Percentiles rank a stretch among this genome's conserved stretches.
Evolutionary conservation across 1,140 invertebrate species (phyloP).

Genomic region (Platyscapa corneri): DNA sequence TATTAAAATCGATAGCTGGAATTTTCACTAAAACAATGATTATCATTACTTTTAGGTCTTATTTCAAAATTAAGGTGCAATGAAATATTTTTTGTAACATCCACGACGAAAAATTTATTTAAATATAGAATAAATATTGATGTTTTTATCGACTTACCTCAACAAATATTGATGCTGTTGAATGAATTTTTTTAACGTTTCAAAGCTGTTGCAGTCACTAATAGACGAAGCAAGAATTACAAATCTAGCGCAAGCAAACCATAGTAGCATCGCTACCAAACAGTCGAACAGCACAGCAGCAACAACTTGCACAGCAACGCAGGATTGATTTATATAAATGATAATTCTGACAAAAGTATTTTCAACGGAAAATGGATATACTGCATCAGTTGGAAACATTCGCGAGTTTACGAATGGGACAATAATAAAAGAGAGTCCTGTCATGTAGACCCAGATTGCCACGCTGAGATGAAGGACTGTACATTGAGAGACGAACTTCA

Average conservation of each 20-base stretch:
- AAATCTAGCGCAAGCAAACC: constrained; percentile 54
- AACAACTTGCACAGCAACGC: constrained; percentile 51
- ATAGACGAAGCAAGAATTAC: constrained; percentile 52
- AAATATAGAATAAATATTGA: too few species aligned
- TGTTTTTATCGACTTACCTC: constrained; percentile 27
- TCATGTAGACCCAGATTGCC: constrained; percentile 49
- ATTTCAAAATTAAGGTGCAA: too few species aligned
- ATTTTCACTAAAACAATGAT: too few species aligned
- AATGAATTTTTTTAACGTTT: constrained; percentile 45
- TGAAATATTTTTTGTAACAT: too few species aligned
- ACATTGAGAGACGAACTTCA: constrained; percentile 53
- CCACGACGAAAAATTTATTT: too few species aligned
- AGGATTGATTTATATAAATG: constrained; percentile 54
- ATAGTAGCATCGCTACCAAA: constrained; percentile 52
- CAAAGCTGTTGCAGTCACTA: constrained; percentile 16
- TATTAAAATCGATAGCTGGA: too few species aligned
- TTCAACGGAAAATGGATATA: constrained; percentile 57
- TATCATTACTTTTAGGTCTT: too few species aligned
- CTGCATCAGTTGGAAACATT: constrained; percentile 53
- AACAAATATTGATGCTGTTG: constrained; percentile 50
- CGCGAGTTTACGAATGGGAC: constrained; percentile 48
- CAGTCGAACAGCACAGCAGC: constrained; percentile 52
- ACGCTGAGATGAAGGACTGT: constrained; percentile 47
- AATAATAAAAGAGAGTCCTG: constrained; percentile 40
- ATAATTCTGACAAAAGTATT: constrained; percentile 43